A percentile compares a stretch with the other conserved stretches of the same genome.
Conservation (phyloP, 2,113 vertebrate species). For the Cynopterus brachyotis region DNA sequence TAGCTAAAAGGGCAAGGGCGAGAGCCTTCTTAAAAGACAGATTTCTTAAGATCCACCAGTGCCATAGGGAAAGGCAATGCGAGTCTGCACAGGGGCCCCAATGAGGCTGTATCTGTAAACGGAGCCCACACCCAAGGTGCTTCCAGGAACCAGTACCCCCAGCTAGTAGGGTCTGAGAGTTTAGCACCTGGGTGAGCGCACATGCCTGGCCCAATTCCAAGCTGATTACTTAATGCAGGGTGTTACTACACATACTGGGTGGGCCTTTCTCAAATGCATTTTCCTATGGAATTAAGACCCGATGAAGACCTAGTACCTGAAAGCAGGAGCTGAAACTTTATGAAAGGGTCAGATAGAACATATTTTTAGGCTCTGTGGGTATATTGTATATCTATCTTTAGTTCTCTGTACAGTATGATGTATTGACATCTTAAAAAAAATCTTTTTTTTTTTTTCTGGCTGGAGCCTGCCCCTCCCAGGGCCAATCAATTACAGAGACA, state of each 20-base stretch:
- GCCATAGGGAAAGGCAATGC: neutral
- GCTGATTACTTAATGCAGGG: neutral
- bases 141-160: neutral
- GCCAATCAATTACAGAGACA: neutral
- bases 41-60: neutral
- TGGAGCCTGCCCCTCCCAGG: neutral
- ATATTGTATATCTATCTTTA: neutral
- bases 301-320: neutral
- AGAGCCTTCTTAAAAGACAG: neutral
- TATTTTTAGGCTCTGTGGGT: neutral
- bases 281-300: neutral
- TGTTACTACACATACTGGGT: neutral
- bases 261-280: neutral
- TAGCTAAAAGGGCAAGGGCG: neutral
- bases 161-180: neutral
- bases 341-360: neutral
- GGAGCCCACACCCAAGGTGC: neutral
- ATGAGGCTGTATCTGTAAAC: neutral
- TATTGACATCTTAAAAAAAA: neutral
- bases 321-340: neutral
- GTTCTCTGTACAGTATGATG: neutral
- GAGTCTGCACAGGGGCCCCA: neutral
- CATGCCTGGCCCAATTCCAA: neutral
- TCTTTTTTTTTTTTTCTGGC: too few relatives aligned
- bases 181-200: neutral